These are phyloP conservation scores for Karalla daura DNA, from an alignment of 2,797 vertebrate genomes.

Conservation along the genomic window DNA sequence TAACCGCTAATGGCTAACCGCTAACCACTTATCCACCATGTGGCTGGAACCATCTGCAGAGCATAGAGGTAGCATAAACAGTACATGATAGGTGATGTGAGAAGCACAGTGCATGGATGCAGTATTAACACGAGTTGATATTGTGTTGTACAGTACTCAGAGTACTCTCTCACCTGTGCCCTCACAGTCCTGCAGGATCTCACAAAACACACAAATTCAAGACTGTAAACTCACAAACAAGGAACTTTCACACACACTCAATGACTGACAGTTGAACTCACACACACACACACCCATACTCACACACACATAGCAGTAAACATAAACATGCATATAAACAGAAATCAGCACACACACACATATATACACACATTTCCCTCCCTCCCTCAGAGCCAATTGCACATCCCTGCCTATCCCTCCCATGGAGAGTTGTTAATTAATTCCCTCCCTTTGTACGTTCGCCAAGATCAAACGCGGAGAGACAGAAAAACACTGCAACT, in stretches of 20 bases:
- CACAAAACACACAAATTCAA: conserved; percentile 8
- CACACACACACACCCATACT: background rate
- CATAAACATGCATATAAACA: conserved; percentile 34
- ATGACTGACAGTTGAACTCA: conserved; percentile 48
- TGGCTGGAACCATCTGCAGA: no score
- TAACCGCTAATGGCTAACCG: no score
- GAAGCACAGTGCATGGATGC: no score
- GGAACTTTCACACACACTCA: background rate
- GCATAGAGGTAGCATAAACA: no score
- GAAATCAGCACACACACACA: conserved; percentile 10
- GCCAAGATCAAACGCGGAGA: conserved; percentile 78
- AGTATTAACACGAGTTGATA: no score
- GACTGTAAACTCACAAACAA: background rate
- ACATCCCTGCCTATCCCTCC: conserved; percentile 67
- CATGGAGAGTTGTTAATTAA: conserved; percentile 80
- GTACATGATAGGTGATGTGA: no score
- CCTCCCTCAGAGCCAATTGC: conserved; percentile 65
- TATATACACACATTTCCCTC: background rate
- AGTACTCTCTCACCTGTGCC: background rate
- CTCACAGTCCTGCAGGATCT: background rate
- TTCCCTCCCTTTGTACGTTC: conserved; percentile 77
- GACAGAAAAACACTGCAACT: conserved; percentile 74
- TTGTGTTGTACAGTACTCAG: no score
- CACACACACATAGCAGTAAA: conserved; percentile 15
- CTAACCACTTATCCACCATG: no score